Base-by-base conservation (phyloP, 2,113 vertebrate species). In the Redunca redunca region DNA sequence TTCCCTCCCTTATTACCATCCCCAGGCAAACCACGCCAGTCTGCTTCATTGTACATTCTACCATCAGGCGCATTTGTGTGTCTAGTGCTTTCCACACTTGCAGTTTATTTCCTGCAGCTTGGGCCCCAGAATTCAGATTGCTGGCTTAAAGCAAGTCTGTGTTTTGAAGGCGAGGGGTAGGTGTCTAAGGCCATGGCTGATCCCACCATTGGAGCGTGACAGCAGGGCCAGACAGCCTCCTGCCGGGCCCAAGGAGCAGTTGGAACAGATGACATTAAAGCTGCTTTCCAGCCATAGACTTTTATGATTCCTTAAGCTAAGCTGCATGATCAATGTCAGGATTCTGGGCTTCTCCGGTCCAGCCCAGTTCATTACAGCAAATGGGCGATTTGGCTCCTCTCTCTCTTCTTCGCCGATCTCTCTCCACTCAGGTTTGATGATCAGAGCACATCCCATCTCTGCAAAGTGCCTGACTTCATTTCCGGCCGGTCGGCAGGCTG, bases 321-420 rank as follows among this genome's bases (percentile, higher is more conserved):
- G 78, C 94, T 81, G n/a, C 16, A 17, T n/a, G 60, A 21, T 36
- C n/a, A 30, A 6, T 7, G 50, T 21, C 50, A 40, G 60, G n/a
- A 58, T 71, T 50, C 58, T 7, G n/a, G 50, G 12, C 50, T 28
- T 33, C 30, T 62, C 55, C 0, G 25, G 82, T 33, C 46, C 57
- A 74, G 87, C 90, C 92, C 81, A 26, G 2, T 93, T 89, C 89
- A 86, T 87, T 52, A 82, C 2, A 19, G 77, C 67, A 91, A 78
- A 90, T 43, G 97, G 95, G 77, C 62, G 23, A 10, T 50, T 60
- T 90, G 89, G 91, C 91, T 93, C 46, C 12, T 57, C 86, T 52
- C 2, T 10, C 77, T 67, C 30, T 25, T 58, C 85, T 33, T 81
- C 58, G 53, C 96, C 0, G 0, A 7, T 43, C 74, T 83, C 14